A percentile compares a stretch with the other conserved stretches of the same genome.
These are phyloP conservation scores for Drosophila rubida DNA, from an alignment of 2,888 invertebrate species.

Conservation along the genomic window DNA sequence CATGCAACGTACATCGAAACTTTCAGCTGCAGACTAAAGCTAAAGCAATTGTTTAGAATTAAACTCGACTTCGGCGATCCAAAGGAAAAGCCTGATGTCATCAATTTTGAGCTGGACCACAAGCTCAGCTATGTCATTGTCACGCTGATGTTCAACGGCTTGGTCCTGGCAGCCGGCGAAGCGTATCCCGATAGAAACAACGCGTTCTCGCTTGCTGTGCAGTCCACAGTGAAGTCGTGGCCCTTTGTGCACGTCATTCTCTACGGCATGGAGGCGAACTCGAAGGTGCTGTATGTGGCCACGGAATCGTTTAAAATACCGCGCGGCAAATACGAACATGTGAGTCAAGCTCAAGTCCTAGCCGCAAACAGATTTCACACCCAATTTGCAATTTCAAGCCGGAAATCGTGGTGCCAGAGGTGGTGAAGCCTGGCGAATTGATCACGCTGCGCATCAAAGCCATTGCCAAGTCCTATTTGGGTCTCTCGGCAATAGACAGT, in stretches of 20 bases:
- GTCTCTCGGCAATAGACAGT: slow-evolving; percentile 20
- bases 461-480: slow-evolving; percentile 30
- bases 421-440: slow-evolving; percentile 17
- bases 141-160: slow-evolving; percentile 33
- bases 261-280: slow-evolving; percentile 17
- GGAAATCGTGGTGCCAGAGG: slow-evolving; percentile 4
- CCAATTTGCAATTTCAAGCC: slow-evolving; percentile 11
- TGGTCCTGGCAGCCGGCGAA: background rate
- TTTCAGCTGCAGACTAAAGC: too few species aligned
- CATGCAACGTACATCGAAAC: too few species aligned
- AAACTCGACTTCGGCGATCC: slow-evolving; percentile 8
- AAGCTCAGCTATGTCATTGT: slow-evolving; percentile 8
- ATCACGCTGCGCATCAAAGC: slow-evolving; percentile 16
- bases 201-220: slow-evolving; percentile 8
- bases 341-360: slow-evolving; percentile 1
- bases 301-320: slow-evolving; percentile 1
- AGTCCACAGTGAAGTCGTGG: slow-evolving; percentile 21
- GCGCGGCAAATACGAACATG: slow-evolving; percentile 15
- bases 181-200: slow-evolving; percentile 13
- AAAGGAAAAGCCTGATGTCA: background rate
- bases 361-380: too few species aligned
- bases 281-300: slow-evolving; percentile 1
- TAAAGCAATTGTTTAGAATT: too few species aligned
- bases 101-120: slow-evolving; percentile 16
- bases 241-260: slow-evolving; percentile 29